Evolutionary conservation across 2,113 vertebrate genomes (phyloP).

Genomic region (Edolisoma coerulescens): DNA sequence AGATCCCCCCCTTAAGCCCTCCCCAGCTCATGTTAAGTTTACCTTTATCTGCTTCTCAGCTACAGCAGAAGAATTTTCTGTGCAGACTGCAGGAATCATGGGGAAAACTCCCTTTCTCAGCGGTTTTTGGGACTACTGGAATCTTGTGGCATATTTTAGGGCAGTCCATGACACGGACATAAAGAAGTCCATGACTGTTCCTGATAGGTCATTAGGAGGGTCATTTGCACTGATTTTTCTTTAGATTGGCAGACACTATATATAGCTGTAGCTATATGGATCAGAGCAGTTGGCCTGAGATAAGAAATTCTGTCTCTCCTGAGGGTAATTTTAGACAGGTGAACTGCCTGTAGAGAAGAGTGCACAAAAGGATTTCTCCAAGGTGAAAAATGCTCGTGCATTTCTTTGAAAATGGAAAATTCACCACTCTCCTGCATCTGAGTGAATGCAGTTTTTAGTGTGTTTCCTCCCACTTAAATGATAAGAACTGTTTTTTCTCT

Average conservation of each 20-base stretch:
- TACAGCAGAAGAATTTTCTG: neutral
- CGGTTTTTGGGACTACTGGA: neutral
- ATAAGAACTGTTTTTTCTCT: neutral
- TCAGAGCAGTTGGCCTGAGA: neutral
- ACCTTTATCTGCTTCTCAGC: neutral
- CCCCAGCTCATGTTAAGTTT: neutral
- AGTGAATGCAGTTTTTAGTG: neutral
- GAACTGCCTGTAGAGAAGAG: neutral
- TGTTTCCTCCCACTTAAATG: neutral
- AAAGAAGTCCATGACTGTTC: neutral
- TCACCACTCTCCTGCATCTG: neutral
- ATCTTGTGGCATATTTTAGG: neutral
- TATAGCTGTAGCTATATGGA: neutral
- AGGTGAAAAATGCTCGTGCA: neutral
- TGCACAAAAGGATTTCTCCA: neutral
- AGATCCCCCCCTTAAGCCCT: neutral
- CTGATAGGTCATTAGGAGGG: neutral
- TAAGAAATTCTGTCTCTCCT: neutral
- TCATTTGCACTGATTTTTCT: neutral
- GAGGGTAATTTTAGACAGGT: neutral
- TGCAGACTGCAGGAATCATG: neutral
- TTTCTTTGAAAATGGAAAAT: neutral
- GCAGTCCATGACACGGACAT: neutral
- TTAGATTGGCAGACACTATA: neutral
- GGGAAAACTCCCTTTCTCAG: neutral